phyloP scores from a whole-genome alignment of 2,113 vertebrate genomes.

The Crotophaga sulcirostris region DNA sequence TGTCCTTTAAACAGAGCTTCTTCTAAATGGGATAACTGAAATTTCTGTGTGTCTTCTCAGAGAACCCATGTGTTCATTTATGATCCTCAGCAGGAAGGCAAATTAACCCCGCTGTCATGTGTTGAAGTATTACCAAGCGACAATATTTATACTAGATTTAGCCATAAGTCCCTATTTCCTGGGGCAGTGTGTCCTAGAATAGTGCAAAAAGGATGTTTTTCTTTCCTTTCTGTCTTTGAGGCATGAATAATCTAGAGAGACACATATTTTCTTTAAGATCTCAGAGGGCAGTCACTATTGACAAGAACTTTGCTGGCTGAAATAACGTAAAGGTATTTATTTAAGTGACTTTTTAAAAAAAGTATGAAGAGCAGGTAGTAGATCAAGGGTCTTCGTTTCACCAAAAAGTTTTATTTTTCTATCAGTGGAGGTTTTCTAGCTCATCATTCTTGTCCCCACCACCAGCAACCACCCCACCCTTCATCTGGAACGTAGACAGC shows the following conservation, averaged over 20 bases:
- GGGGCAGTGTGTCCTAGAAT: neutral
- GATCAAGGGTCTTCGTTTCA: neutral
- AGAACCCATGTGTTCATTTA: neutral
- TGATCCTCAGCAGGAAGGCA: neutral
- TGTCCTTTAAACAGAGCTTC: neutral
- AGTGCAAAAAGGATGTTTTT: constrained; percentile 32
- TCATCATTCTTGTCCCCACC: neutral
- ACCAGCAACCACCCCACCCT: neutral
- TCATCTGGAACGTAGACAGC: neutral
- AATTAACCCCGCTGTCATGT: constrained; percentile 11
- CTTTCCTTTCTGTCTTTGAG: neutral
- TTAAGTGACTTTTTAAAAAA: neutral
- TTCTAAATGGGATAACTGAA: neutral
- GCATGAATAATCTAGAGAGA: neutral
- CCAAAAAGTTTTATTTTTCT: neutral
- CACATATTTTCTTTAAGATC: neutral
- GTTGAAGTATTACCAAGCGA: constrained; percentile 16
- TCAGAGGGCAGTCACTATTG: neutral
- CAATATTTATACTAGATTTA: constrained; percentile 35
- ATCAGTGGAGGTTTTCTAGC: neutral
- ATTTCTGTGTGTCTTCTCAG: neutral
- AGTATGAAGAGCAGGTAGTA: neutral
- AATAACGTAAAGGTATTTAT: neutral
- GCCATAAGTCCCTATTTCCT: neutral
- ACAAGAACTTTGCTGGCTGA: neutral